Base-by-base conservation (phyloP, 2,888 invertebrate genomes). In the Hipparchia semele region DNA sequence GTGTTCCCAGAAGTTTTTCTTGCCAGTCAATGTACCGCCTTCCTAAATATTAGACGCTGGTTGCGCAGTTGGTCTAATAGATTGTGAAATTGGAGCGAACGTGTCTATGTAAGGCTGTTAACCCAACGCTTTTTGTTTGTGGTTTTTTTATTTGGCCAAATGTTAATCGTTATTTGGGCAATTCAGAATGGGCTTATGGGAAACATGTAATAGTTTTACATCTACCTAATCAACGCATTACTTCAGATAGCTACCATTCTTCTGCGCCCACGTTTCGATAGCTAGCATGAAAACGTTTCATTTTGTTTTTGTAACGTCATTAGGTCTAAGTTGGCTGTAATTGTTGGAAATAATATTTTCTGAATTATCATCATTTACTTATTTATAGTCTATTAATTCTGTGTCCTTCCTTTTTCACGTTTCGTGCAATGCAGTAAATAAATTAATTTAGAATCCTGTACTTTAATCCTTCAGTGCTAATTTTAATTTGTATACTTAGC, bases 31-130 rank as follows among this genome's bases (percentile, higher is more conserved):
- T 67, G 67, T 67, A 6, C 2, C 8, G 13, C 45, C 6, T 8
- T 45, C 13, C 46, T 67, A 51, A 60, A 59, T 23, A 53, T 51
- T 33, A 46, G 59, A 49, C 45, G 23, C 60, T 73, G 74, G 75
- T 80, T 80, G 79, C 79, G 79, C 71, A 71, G 75, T 75, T 67
- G 68, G 33, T 76, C 74, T 79, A 80, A 79, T 78, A 78, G 79
- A 76, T 77, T 81, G 78, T 75, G 79, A 82, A 82, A 81, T 73
- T 72, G 77, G 80, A 77, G 75, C 76, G 61, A 76, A 75, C 78
- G 78, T 79, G 79, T 77, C 76, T 72, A 75, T 74, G 75, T 78
- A 76, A 78, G 75, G 74, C 51, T 71, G 74, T 73, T 71, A 60
- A 61, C 62, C 71, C 59, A 62, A 54, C 10, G 59, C 64, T 71